A percentile compares a stretch with the other conserved stretches of the same genome.
These are phyloP conservation scores for Hydrozoanthus tunicans DNA, from an alignment of 64 coral and sea anemone species.

Conservation along the genomic window DNA sequence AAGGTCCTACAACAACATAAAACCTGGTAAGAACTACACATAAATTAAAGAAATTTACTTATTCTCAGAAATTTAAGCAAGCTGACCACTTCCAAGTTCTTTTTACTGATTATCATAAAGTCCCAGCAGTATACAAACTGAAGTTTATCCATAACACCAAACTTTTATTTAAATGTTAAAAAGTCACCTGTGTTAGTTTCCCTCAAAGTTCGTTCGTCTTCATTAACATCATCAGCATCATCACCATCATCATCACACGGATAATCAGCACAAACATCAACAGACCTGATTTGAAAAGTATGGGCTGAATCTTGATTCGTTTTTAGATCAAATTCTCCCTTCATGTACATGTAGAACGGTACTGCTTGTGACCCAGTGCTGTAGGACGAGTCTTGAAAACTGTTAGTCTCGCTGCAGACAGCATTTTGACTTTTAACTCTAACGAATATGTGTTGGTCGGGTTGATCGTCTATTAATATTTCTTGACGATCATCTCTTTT, in stretches of 20 bases:
- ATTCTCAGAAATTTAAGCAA: too few relatives aligned
- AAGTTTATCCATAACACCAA: neutral
- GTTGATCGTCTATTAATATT: neutral
- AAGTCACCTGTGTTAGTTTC: neutral
- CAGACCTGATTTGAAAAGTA: constrained; percentile 27
- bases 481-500: neutral
- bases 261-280: neutral
- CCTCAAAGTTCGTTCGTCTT: neutral
- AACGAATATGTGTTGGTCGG: neutral
- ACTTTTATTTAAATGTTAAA: neutral
- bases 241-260: neutral
- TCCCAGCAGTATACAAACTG: neutral
- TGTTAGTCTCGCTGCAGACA: neutral
- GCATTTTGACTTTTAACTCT: neutral
- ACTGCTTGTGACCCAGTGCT: neutral
- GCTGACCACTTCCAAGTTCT: too few relatives aligned
- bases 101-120: too few relatives aligned
- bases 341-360: neutral
- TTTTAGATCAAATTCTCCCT: neutral
- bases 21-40: too few relatives aligned
- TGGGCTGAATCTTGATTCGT: constrained; percentile 10
- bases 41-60: neutral
- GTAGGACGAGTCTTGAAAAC: neutral
- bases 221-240: neutral
- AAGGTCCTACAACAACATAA: too few relatives aligned